Base-by-base conservation (phyloP, 2,888 invertebrate genomes). In the Macrostomum cliftonense region DNA sequence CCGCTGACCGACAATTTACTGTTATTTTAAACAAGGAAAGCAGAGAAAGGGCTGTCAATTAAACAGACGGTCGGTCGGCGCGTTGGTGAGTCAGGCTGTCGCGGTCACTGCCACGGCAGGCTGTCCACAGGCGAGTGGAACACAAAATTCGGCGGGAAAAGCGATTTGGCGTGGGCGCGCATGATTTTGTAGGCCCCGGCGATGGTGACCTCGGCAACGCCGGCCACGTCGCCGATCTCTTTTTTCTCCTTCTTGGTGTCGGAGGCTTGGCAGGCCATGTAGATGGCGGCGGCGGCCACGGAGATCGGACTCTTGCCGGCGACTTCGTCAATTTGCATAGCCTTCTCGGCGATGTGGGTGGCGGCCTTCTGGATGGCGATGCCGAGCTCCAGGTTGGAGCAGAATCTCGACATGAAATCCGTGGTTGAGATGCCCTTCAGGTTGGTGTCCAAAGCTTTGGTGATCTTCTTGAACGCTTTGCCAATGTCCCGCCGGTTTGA, bases 401-500 rank as follows among this genome's bases (percentile, higher is more conserved):
- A 99, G 74, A 99, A 99, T 39, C 76, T 63, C 16, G 74, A 74
- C 95, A 99, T 97, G 68, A 97, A 97, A 67, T 99, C 97, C 1
- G 87, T 91, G 0, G 93, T 95, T 0, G 93, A 97, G 52, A 97
- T 95, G 50, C 91, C 78, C 65, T 93, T 91, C 9, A 97, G 89
- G 37, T 85, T 91, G 0, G 95, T 97, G 68, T 93, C 89, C 46
- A 97, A 73, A 0, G 87, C 89, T 68, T 91, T 91, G 39, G 95
- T 74, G 52, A 97, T 97, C 40, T 95, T 71, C 64, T 95, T 95
- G 71, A 97, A 99, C 67, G 95, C 95, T 56, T 93, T 75, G 1
- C 97, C 97, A 52, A 97, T 97, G 74, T 99, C 97, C 63, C 95
- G 91, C 73, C 97, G 97, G 62, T 93, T 91, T 51, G 97, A 88